Evolutionary conservation across 2,797 vertebrate genomes (phyloP).

Genomic region (Podarcis lilfordi): DNA sequence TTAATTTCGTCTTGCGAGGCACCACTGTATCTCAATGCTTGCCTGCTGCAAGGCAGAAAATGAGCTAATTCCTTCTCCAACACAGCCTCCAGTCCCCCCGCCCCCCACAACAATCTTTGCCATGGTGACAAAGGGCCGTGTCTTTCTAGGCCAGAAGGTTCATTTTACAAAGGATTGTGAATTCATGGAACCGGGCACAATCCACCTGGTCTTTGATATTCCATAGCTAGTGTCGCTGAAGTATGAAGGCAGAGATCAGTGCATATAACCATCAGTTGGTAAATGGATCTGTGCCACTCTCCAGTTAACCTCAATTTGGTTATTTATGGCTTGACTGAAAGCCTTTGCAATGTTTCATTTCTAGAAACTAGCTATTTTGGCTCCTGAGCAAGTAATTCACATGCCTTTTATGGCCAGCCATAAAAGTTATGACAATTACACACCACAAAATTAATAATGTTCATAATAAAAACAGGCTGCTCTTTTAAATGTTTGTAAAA

Average conservation of each 20-base stretch:
- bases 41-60: background rate
- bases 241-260: background rate
- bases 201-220: background rate
- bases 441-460: constrained; percentile 53
- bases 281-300: background rate
- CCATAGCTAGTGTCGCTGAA: background rate
- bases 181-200: background rate
- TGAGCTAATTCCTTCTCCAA: background rate
- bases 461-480: constrained; percentile 61
- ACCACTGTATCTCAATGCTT: background rate
- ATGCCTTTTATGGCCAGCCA: constrained; percentile 59
- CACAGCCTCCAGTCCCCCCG: no score
- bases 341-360: background rate
- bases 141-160: background rate
- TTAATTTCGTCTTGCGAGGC: no score
- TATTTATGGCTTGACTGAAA: background rate
- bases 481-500: constrained; percentile 49
- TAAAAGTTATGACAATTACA: constrained; percentile 62
- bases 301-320: background rate
- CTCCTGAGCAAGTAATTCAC: constrained; percentile 56
- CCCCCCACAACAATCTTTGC: background rate
- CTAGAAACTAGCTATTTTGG: constrained; percentile 36
- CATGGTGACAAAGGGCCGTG: background rate
- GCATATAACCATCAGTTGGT: background rate
- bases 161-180: background rate